These are phyloP conservation scores for Didymodactylos carnosus DNA, from an alignment of 2,888 invertebrate genomes.

Conservation along the genomic window DNA sequence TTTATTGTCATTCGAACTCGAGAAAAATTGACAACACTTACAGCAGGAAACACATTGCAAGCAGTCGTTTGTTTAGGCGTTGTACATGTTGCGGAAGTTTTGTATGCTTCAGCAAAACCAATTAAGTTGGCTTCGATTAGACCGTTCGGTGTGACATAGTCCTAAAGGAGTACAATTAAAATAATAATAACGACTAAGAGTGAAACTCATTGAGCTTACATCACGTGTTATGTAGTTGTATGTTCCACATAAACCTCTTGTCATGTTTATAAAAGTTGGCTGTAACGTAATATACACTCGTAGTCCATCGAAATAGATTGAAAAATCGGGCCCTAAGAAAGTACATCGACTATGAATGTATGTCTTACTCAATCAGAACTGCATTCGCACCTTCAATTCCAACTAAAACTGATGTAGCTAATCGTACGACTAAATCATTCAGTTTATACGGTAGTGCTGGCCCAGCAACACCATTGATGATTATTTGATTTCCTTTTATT, in stretches of 20 bases:
- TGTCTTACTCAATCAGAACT: no score
- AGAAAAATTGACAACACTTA: not conserved
- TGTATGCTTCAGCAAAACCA: slow-evolving; percentile 40
- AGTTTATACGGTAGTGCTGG: not conserved
- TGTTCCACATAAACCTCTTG: slow-evolving; percentile 25
- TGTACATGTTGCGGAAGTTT: not conserved
- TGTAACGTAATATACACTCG: slow-evolving; percentile 19
- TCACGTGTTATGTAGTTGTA: slow-evolving; percentile 25
- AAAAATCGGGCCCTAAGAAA: slow-evolving; percentile 17
- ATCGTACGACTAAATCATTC: not conserved
- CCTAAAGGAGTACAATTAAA: no score
- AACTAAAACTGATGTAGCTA: not conserved
- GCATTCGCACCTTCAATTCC: not conserved
- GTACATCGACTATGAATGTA: no score
- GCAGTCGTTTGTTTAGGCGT: not conserved
- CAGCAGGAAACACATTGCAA: not conserved
- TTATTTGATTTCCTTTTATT: not conserved
- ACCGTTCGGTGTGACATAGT: slow-evolving; percentile 40
- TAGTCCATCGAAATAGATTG: slow-evolving; percentile 18
- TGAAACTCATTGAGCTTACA: no score
- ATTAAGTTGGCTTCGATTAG: slow-evolving; percentile 57
- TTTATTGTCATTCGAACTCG: not conserved
- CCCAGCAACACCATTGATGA: not conserved
- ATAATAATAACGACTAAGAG: no score
- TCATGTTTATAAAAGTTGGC: slow-evolving; percentile 17